Evolutionary conservation across 2,113 vertebrate genomes (phyloP).

Genomic region (Oryzias woworae): DNA sequence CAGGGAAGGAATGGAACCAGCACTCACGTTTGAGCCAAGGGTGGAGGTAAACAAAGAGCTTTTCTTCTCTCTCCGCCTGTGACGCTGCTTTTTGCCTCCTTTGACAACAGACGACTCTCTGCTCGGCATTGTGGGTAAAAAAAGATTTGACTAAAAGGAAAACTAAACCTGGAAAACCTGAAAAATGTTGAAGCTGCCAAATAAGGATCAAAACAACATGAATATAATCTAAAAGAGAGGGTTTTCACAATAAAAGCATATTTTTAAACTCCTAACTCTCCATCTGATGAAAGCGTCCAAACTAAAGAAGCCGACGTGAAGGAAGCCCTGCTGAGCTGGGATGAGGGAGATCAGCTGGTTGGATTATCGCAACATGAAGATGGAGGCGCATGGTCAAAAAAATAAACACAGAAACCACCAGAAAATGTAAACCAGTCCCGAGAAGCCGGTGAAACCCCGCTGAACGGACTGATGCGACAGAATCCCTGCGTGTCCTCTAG

Average conservation of each 20-base stretch:
- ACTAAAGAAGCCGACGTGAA: no score
- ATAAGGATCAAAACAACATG: neutral
- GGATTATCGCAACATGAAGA: no score
- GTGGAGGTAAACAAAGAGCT: slow-evolving; percentile 49
- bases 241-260: slow-evolving; percentile 31
- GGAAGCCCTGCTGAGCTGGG: no score
- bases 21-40: slow-evolving; percentile 38
- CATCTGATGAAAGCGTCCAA: no score
- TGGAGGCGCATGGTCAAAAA: neutral
- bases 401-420: slow-evolving; percentile 6
- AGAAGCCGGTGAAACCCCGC: slow-evolving; percentile 24
- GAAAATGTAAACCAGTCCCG: neutral
- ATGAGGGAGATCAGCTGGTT: no score
- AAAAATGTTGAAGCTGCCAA: neutral
- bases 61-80: slow-evolving; percentile 38
- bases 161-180: neutral
- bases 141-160: neutral
- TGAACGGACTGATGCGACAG: slow-evolving; percentile 19
- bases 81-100: slow-evolving; percentile 44
- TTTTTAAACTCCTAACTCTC: neutral
- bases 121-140: slow-evolving; percentile 56
- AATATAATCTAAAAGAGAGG: no score
- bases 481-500: slow-evolving; percentile 30
- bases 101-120: slow-evolving; percentile 38
- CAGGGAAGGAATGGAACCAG: slow-evolving; percentile 45